phyloP scores from a whole-genome alignment of 2,888 invertebrate genomes.

The Agriopis leucophaearia region DNA sequence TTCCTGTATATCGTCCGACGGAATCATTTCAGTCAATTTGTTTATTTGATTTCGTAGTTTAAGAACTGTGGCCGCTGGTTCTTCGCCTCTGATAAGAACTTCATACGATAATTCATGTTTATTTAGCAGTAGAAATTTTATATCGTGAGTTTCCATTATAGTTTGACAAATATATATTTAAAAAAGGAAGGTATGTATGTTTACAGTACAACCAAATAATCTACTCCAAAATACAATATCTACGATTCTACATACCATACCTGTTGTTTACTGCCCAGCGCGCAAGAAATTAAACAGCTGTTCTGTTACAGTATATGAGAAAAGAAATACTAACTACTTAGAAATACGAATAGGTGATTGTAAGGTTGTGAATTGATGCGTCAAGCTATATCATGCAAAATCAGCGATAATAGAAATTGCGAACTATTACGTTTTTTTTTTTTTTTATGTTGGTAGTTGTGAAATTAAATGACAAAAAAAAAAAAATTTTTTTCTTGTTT shows the following conservation, averaged over 20 bases:
- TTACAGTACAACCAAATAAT: not conserved
- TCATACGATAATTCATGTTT: not conserved
- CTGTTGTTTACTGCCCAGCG: not conserved
- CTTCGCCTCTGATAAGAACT: constrained; percentile 1
- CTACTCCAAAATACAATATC: not conserved
- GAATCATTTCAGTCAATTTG: not conserved
- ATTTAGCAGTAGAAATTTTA: not conserved
- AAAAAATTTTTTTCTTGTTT: too few species aligned
- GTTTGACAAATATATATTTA: not conserved
- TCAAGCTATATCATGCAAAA: not conserved
- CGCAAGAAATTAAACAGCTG: not conserved
- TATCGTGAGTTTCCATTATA: not conserved
- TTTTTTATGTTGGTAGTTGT: not conserved
- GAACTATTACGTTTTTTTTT: not conserved
- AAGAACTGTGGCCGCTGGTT: not conserved
- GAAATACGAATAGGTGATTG: constrained; percentile 2
- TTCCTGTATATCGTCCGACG: not conserved
- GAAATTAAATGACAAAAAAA: not conserved
- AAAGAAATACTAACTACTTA: not conserved
- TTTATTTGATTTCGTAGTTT: not conserved
- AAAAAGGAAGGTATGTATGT: not conserved
- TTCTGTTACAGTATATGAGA: not conserved
- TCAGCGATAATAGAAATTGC: not conserved
- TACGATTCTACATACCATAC: too few species aligned
- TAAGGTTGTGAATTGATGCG: not conserved